Base-by-base conservation (phyloP, 2,888 invertebrate genomes). In the Rhorus exstirpatorius region DNA sequence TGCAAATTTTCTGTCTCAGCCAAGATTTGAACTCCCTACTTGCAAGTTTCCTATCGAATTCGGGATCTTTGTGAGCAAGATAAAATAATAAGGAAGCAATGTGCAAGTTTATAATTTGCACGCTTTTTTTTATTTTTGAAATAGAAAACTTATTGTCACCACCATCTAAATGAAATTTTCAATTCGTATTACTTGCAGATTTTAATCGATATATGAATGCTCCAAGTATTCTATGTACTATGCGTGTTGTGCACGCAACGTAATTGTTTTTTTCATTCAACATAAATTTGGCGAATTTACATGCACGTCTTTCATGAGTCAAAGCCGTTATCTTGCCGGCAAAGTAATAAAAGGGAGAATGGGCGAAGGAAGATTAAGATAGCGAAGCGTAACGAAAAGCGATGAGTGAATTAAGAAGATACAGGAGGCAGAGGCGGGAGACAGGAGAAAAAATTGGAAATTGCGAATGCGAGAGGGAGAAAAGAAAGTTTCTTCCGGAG, bases 401-500 rank as follows among this genome's bases (percentile, higher is more conserved):
- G 61, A 77, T 77, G 61, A 68, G 49, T 49, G 77, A 58, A 61
- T 76, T 76, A 61, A 61, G 41, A 24, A 41, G 53, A 53, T 41
- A 71, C 49, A 35, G 55, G 55, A 53, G 55, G 44, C 21, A 58
- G 55, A 53, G 55, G 44, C 21, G 35, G 68, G 44, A 63, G 26
- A 51, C 51, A 46, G 51, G 55, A 38, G 67, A 53, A 44, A 46
- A 65, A 76, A 68, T 49, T 21, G 46, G 19, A 58, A 31, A 46
- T 26, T 35, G 60, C 60, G 44, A 58, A 19, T 38, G 41, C 58
- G 44, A 38, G 51, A 19, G 44, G 8, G 24, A 7, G 24, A 26
- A 35, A 46, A 35, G 51, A 71, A 21, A 38, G 49, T 70, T 58
- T 44, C 41, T 26, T 19, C 19, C 38, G 41, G 41, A 49, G 46